Evolutionary conservation across 2,797 vertebrate genomes (phyloP).

Genomic region (Hippopotamyrus pictus): DNA sequence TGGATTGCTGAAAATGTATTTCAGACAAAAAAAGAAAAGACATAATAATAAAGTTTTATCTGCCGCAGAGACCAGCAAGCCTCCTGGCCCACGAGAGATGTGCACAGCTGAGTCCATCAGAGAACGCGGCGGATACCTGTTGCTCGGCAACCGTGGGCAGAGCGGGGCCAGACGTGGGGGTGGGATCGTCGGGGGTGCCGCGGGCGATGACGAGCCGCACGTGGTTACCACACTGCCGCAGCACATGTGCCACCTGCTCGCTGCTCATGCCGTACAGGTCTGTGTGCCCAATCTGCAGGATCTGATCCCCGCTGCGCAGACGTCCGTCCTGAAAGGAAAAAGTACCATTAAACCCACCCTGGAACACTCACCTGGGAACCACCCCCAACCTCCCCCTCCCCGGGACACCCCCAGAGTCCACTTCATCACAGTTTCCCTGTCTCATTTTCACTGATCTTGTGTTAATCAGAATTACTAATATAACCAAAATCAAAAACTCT

Average conservation of each 20-base stretch:
- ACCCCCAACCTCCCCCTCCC: neutral
- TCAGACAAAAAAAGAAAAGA: neutral
- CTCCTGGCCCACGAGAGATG: neutral
- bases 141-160: slow-evolving; percentile 66
- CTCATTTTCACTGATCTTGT: neutral
- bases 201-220: slow-evolving; percentile 87
- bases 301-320: slow-evolving; percentile 89
- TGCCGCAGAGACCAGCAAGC: neutral
- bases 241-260: slow-evolving; percentile 93
- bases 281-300: slow-evolving; percentile 90
- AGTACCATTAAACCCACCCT: neutral
- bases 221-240: slow-evolving; percentile 87
- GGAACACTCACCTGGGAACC: neutral
- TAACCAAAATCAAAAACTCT: neutral
- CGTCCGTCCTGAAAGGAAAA: slow-evolving; percentile 71
- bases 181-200: slow-evolving; percentile 67
- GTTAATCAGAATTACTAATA: neutral
- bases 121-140: slow-evolving; percentile 57
- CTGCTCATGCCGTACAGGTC: slow-evolving; percentile 89
- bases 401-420: neutral
- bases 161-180: slow-evolving; percentile 46
- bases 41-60: neutral
- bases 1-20: neutral
- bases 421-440: neutral
- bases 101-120: neutral